Evolutionary conservation across 2,797 vertebrate genomes (phyloP).

Genomic region (Halcyon leucocephala): DNA sequence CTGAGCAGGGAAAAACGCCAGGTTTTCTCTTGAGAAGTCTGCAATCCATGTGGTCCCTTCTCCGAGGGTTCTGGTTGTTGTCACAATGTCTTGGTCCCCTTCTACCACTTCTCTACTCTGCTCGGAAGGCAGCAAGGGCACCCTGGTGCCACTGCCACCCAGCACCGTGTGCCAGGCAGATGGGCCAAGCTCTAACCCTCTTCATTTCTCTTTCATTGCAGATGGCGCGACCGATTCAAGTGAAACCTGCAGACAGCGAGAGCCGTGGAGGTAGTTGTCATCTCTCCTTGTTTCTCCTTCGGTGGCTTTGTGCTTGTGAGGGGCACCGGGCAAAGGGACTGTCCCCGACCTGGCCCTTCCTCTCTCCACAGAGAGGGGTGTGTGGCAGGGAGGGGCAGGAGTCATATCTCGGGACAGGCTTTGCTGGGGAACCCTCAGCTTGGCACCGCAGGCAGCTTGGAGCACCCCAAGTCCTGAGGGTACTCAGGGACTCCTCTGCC

Average conservation of each 20-base stretch:
- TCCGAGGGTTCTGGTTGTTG: background rate
- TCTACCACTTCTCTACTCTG: background rate
- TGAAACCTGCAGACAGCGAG: slow-evolving; percentile 99
- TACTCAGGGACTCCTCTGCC: background rate
- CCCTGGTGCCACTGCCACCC: background rate
- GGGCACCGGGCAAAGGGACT: background rate
- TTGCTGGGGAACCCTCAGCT: background rate
- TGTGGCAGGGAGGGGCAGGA: background rate
- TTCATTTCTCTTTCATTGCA: slow-evolving; percentile 76
- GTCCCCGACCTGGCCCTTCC: background rate
- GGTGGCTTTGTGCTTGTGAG: background rate
- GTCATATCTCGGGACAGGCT: background rate
- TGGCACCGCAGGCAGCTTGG: background rate
- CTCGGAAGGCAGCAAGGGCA: background rate
- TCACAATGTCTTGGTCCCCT: background rate
- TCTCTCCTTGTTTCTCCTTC: slow-evolving; percentile 76
- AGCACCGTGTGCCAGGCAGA: background rate
- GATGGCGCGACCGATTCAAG: slow-evolving; percentile 99
- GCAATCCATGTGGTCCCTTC: background rate
- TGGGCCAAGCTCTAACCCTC: slow-evolving; percentile 1
- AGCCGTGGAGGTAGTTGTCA: slow-evolving; percentile 98
- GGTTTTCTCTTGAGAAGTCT: background rate
- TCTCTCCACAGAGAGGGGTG: background rate
- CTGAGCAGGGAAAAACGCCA: background rate
- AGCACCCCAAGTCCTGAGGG: background rate